A percentile compares a stretch with the other conserved stretches of the same genome.
These are phyloP conservation scores for Unio pictorum DNA, from an alignment of 2,888 invertebrate genomes.

Conservation along the genomic window DNA sequence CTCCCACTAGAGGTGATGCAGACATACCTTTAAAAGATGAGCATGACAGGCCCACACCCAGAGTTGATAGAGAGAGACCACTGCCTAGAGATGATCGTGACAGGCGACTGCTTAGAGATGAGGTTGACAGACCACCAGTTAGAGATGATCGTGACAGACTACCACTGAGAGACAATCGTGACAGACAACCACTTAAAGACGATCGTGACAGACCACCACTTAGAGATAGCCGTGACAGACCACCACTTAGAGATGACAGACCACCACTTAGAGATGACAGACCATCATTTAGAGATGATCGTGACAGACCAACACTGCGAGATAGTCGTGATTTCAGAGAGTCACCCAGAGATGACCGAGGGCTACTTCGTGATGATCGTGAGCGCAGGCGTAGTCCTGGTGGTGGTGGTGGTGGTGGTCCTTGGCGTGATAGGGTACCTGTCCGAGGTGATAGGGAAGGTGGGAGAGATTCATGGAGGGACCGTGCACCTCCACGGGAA, in stretches of 20 bases:
- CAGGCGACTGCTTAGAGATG: slow-evolving; percentile 21
- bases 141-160: slow-evolving; percentile 28
- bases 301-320: slow-evolving; percentile 16
- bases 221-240: slow-evolving; percentile 22
- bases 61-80: slow-evolving; percentile 23
- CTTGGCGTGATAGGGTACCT: slow-evolving; percentile 8
- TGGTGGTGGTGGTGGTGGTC: slow-evolving; percentile 11
- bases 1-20: slow-evolving; percentile 10
- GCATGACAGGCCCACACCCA: slow-evolving; percentile 8
- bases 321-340: slow-evolving; percentile 28
- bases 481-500: slow-evolving; percentile 12
- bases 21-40: slow-evolving; percentile 10
- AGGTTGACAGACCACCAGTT: slow-evolving; percentile 18
- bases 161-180: slow-evolving; percentile 23
- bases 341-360: slow-evolving; percentile 4
- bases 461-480: slow-evolving; percentile 32
- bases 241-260: slow-evolving; percentile 26
- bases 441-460: slow-evolving; percentile 15
- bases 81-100: slow-evolving; percentile 11
- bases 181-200: slow-evolving; percentile 27
- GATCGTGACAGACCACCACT: slow-evolving; percentile 16
- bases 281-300: slow-evolving; percentile 19
- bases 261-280: slow-evolving; percentile 8
- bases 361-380: slow-evolving; percentile 17
- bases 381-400: slow-evolving; percentile 16